Percentiles rank a stretch among this genome's conserved stretches.
Conservation (phyloP, 2,888 invertebrate species). For the Athetis lepigone region DNA sequence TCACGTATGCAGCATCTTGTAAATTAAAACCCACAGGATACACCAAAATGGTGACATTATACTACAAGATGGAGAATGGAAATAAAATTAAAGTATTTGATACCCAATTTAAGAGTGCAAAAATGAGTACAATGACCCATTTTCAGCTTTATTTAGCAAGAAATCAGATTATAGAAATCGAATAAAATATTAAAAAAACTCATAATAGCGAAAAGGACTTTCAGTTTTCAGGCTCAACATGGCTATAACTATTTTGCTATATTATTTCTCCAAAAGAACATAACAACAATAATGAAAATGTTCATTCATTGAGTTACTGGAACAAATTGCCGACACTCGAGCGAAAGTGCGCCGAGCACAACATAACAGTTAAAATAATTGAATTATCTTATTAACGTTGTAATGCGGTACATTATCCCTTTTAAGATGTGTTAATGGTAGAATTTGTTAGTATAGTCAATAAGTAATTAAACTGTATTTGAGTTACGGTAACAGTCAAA, state of each 20-base stretch:
- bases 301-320: too few species aligned
- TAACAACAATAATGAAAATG: too few species aligned
- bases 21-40: neutral
- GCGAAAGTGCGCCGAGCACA: slow-evolving; percentile 51
- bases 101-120: too few species aligned
- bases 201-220: too few species aligned
- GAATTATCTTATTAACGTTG: slow-evolving; percentile 34
- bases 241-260: too few species aligned
- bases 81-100: neutral
- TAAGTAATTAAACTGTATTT: neutral
- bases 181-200: too few species aligned
- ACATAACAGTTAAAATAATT: slow-evolving; percentile 50
- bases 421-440: slow-evolving; percentile 6
- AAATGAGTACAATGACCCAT: too few species aligned
- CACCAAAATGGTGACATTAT: neutral
- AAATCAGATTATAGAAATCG: too few species aligned
- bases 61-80: neutral
- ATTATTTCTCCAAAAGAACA: neutral
- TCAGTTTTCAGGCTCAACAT: too few species aligned
- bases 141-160: too few species aligned
- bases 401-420: slow-evolving; percentile 39
- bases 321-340: slow-evolving; percentile 38
- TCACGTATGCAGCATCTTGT: slow-evolving; percentile 23
- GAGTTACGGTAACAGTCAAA: neutral
- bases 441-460: neutral